phyloP scores from a whole-genome alignment of 2,888 invertebrate genomes.

The Acleris holmiana region DNA sequence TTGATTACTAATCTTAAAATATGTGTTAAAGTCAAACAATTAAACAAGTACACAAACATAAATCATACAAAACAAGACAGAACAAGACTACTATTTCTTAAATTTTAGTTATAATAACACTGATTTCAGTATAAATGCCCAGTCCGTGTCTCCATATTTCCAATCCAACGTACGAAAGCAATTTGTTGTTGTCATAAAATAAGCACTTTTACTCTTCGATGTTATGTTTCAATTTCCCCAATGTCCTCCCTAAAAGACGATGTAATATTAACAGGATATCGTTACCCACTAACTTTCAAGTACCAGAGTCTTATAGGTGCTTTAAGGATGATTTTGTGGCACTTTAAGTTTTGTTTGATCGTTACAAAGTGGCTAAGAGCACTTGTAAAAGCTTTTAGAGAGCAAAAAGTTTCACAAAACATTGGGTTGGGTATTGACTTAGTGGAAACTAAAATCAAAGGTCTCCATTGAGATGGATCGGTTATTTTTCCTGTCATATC shows the following conservation, averaged over 20 bases:
- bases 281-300: constrained; percentile 16
- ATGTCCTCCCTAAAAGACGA: background rate
- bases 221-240: background rate
- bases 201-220: background rate
- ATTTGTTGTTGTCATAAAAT: too few species aligned
- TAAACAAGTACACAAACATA: too few species aligned
- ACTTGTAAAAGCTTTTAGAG: constrained; percentile 32
- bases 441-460: constrained; percentile 10
- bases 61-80: too few species aligned
- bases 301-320: constrained; percentile 15
- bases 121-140: too few species aligned
- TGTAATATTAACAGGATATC: constrained; percentile 14
- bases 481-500: background rate
- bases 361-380: constrained; percentile 25
- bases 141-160: too few species aligned
- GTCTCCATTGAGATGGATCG: background rate
- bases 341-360: constrained; percentile 32
- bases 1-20: too few species aligned
- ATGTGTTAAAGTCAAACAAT: too few species aligned
- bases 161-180: too few species aligned
- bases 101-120: too few species aligned
- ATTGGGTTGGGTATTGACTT: constrained; percentile 15
- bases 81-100: too few species aligned
- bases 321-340: constrained; percentile 21
- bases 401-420: constrained; percentile 19